Conservation (phyloP, 2,113 vertebrate species). For the Bungarus multicinctus region DNA sequence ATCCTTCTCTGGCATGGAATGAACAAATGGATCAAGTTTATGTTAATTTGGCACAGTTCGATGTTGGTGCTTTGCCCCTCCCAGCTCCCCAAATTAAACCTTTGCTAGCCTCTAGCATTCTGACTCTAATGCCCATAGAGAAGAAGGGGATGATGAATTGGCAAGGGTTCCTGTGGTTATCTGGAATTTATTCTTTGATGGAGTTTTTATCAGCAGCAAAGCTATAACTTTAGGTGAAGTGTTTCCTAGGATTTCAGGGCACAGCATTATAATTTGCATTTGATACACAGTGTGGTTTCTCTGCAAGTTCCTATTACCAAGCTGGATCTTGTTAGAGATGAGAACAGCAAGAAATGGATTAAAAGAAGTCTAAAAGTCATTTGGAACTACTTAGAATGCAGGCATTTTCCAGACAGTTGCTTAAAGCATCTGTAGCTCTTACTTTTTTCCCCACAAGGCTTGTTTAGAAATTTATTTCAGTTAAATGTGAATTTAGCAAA, state of each 20-base stretch:
- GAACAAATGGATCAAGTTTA: background rate
- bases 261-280: conserved; percentile 25
- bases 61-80: background rate
- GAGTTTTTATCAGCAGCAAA: conserved; percentile 12
- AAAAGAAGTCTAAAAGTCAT: background rate
- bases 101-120: background rate
- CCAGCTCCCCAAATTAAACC: background rate
- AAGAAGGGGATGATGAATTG: background rate
- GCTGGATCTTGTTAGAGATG: background rate
- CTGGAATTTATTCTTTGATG: conserved; percentile 19
- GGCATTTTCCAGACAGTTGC: background rate
- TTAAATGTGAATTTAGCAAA: background rate
- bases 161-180: background rate
- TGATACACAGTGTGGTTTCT: background rate
- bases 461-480: background rate
- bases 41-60: conserved; percentile 1
- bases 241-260: background rate
- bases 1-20: conserved; percentile 25
- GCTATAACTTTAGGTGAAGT: background rate
- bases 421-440: background rate
- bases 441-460: background rate
- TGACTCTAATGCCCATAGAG: background rate
- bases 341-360: background rate
- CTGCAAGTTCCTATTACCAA: conserved; percentile 7
- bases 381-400: background rate